Evolutionary conservation across 2,888 invertebrate species (phyloP).

Genomic region (Macrophya annulata): DNA sequence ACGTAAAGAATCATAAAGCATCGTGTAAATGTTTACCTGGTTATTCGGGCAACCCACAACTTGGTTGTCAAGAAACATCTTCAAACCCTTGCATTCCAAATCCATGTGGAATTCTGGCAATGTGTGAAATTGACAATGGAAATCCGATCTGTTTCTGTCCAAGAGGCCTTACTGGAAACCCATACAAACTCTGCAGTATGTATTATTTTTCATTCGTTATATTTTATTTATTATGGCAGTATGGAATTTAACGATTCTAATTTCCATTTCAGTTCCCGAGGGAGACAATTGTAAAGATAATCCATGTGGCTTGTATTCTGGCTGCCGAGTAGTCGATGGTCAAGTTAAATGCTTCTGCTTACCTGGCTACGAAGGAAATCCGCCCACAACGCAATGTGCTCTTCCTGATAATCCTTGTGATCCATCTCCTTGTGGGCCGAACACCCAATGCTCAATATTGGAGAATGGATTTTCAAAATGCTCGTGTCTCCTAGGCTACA

Average conservation of each 20-base stretch:
- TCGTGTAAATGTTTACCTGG: constrained; percentile 92
- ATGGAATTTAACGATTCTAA: background rate
- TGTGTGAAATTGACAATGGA: constrained; percentile 92
- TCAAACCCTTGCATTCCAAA: constrained; percentile 90
- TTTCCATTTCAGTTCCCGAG: constrained; percentile 87
- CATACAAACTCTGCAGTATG: constrained; percentile 95
- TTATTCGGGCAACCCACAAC: constrained; percentile 89
- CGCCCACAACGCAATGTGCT: constrained; percentile 87
- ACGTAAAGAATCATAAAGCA: constrained; percentile 89
- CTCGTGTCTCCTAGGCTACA: constrained; percentile 90
- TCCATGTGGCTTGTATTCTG: constrained; percentile 92
- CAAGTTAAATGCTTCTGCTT: constrained; percentile 93
- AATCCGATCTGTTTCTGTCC: constrained; percentile 95
- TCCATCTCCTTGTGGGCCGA: constrained; percentile 93
- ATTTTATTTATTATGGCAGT: background rate
- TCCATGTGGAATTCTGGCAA: constrained; percentile 93
- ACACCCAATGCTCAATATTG: constrained; percentile 91
- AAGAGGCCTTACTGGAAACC: constrained; percentile 94
- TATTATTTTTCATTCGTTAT: constrained; percentile 71
- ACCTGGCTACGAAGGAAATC: constrained; percentile 93
- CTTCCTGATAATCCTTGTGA: constrained; percentile 90
- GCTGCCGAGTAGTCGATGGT: constrained; percentile 88
- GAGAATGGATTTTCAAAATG: constrained; percentile 93
- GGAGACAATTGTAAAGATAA: constrained; percentile 92
- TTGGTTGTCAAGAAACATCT: constrained; percentile 87